These are phyloP conservation scores for Tineola bisselliella DNA, from an alignment of 2,888 invertebrate species.

Conservation along the genomic window DNA sequence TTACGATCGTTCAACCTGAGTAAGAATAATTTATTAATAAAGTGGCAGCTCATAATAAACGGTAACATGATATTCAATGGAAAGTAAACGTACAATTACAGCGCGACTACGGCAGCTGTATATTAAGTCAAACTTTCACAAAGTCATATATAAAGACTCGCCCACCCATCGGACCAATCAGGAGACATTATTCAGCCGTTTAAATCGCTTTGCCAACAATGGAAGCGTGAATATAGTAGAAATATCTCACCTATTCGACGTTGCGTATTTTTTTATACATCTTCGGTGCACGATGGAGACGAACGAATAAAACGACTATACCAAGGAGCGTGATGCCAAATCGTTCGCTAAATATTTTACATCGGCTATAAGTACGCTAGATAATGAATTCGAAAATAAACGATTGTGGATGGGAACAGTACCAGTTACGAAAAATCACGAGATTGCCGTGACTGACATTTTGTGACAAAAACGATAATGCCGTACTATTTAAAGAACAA, in stretches of 20 bases:
- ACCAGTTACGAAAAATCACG: constrained; percentile 23
- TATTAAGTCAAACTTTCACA: neutral
- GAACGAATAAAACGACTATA: neutral
- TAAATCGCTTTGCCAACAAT: neutral
- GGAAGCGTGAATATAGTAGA: neutral
- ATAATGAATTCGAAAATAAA: constrained; percentile 8
- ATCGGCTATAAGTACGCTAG: neutral
- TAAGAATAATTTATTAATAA: neutral
- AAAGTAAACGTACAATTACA: neutral
- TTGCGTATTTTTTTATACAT: neutral
- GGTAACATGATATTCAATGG: neutral
- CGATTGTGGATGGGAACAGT: neutral
- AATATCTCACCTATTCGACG: neutral
- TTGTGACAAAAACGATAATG: constrained; percentile 21
- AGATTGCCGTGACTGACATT: constrained; percentile 50
- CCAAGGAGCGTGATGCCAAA: neutral
- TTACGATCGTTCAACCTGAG: too few relatives aligned
- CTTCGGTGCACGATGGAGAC: neutral
- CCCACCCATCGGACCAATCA: neutral
- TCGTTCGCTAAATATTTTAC: neutral
- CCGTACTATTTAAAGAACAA: neutral
- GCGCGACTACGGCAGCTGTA: neutral
- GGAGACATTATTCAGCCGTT: neutral
- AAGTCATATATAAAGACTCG: neutral
- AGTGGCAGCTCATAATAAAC: neutral